Evolutionary conservation across 2,113 vertebrate genomes (phyloP).

Genomic region (Callaeas wilsoni): DNA sequence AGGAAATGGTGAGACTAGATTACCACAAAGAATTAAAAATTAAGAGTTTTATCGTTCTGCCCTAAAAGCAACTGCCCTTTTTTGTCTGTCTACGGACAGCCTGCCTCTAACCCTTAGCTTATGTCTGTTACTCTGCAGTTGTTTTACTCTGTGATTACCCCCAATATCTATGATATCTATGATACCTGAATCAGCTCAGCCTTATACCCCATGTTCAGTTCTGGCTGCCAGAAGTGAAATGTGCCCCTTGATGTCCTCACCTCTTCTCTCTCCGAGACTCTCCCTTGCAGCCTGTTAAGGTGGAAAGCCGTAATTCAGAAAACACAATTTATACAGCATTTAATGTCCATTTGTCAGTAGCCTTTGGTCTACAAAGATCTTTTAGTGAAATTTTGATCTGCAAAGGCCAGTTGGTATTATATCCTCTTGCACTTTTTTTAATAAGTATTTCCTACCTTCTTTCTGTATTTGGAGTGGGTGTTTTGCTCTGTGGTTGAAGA

Average conservation of each 20-base stretch:
- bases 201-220: background rate
- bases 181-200: background rate
- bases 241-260: background rate
- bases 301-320: background rate
- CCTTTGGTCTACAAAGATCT: background rate
- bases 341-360: background rate
- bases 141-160: background rate
- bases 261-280: background rate
- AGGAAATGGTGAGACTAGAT: background rate
- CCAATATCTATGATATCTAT: background rate
- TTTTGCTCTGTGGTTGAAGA: background rate
- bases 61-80: background rate
- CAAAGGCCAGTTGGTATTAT: background rate
- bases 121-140: background rate
- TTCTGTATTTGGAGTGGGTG: rapidly evolving
- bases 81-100: background rate
- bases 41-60: background rate
- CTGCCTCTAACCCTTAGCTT: background rate
- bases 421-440: background rate
- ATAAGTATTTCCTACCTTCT: background rate
- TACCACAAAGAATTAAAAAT: background rate
- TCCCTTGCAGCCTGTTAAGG: background rate
- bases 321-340: background rate
- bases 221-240: background rate
- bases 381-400: background rate